These are phyloP conservation scores for Oreochromis aureus DNA, from an alignment of 2,113 vertebrate genomes.

Conservation along the genomic window DNA sequence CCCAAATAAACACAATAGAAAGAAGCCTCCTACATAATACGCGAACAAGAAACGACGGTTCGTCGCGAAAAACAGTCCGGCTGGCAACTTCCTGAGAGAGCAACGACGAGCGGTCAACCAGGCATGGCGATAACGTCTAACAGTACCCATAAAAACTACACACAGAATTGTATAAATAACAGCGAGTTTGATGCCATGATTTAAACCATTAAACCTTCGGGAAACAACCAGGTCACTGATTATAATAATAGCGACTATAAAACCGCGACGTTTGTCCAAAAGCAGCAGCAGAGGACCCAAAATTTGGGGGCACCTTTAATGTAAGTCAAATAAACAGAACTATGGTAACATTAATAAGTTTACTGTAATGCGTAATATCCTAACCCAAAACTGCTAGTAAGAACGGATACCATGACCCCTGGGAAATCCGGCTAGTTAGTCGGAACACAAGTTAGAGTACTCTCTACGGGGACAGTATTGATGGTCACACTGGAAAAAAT, in stretches of 20 bases:
- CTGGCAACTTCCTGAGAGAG: not conserved
- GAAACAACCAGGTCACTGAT: not conserved
- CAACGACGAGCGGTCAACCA: not conserved
- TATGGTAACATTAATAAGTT: not conserved
- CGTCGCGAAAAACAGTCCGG: not conserved
- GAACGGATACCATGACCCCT: not conserved
- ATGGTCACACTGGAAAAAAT: constrained; percentile 61
- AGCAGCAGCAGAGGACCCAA: not conserved
- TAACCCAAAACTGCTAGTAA: not conserved
- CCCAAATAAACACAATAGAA: constrained; percentile 72
- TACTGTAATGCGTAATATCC: not conserved
- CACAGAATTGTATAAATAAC: not conserved
- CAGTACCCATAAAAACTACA: not conserved
- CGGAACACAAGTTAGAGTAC: not conserved
- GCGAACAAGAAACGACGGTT: constrained; percentile 46
- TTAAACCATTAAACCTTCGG: not conserved
- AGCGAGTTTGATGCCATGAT: not conserved
- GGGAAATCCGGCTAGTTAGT: not conserved
- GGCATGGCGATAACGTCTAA: not conserved
- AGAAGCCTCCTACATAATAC: constrained; percentile 25
- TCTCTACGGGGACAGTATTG: constrained; percentile 33
- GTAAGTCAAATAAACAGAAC: not conserved
- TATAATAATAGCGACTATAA: not conserved
- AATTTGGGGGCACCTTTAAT: not conserved
- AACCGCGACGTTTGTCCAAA: not conserved